Evolutionary conservation across 1,140 invertebrate species (phyloP).

Genomic region (Drosophila busckii): DNA sequence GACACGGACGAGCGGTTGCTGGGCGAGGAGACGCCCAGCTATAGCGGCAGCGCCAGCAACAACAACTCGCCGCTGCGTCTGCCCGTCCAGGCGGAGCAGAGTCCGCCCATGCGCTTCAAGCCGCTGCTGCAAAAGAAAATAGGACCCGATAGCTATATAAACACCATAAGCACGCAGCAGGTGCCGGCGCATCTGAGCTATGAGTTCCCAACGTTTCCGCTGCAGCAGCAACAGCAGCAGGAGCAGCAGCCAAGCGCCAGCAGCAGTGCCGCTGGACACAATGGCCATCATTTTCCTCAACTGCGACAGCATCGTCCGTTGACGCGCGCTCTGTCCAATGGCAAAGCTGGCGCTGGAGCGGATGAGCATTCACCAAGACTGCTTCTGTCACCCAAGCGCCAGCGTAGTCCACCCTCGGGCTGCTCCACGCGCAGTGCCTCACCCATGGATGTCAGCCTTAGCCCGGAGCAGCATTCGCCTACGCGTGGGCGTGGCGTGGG

Average conservation of each 20-base stretch:
- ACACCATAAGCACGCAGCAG: slow-evolving; percentile 82
- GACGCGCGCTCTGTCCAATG: slow-evolving; percentile 71
- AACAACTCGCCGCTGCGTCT: slow-evolving; percentile 56
- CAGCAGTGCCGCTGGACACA: slow-evolving; percentile 6
- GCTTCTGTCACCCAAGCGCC: slow-evolving; percentile 62
- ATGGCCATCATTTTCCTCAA: slow-evolving; percentile 53
- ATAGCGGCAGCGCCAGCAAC: slow-evolving; percentile 36
- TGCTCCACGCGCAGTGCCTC: slow-evolving; percentile 75
- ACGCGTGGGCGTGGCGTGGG: slow-evolving; percentile 55
- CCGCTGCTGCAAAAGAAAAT: slow-evolving; percentile 83
- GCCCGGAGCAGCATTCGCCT: slow-evolving; percentile 61
- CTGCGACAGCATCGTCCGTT: slow-evolving; percentile 77
- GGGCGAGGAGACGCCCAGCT: slow-evolving; percentile 16
- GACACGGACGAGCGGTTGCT: slow-evolving; percentile 83
- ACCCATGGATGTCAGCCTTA: slow-evolving; percentile 61
- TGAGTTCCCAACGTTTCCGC: slow-evolving; percentile 80
- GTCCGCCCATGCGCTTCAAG: slow-evolving; percentile 79
- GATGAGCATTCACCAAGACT: slow-evolving; percentile 49
- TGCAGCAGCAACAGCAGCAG: slow-evolving; percentile 45
- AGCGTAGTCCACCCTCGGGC: slow-evolving; percentile 72
- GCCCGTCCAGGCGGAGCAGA: slow-evolving; percentile 19
- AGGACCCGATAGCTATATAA: slow-evolving; percentile 84
- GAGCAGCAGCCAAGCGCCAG: slow-evolving; percentile 3
- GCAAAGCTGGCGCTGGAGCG: slow-evolving; percentile 32
- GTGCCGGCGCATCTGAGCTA: slow-evolving; percentile 79